These are phyloP conservation scores for Neoaliturus tenellus DNA, from an alignment of 2,888 invertebrate genomes.

Conservation along the genomic window DNA sequence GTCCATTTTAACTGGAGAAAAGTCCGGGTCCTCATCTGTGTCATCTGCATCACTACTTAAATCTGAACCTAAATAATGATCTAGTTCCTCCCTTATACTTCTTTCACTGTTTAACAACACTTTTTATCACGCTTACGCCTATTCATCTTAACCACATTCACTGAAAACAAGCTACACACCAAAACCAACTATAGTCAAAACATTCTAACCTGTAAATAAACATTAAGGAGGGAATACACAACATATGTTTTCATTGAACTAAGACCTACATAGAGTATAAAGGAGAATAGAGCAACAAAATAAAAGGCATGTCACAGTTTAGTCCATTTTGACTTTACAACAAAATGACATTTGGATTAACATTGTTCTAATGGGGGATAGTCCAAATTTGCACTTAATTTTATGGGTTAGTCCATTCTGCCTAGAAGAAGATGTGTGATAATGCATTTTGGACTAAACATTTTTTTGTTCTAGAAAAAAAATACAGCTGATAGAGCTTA, in stretches of 20 bases:
- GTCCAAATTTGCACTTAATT: conserved; percentile 49
- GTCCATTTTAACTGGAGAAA: conserved; percentile 27
- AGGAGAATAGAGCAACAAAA: conserved; percentile 33
- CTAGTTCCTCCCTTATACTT: conserved; percentile 24
- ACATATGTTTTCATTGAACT: conserved; percentile 33
- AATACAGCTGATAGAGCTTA: background rate
- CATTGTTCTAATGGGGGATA: conserved; percentile 7
- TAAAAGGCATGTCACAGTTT: conserved; percentile 37
- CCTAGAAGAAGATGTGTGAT: conserved; percentile 13
- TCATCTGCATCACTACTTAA: conserved; percentile 35
- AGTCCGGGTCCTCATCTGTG: conserved; percentile 29
- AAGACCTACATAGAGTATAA: conserved; percentile 35
- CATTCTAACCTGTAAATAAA: conserved; percentile 35
- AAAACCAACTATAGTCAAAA: background rate
- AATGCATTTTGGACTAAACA: too few species aligned
- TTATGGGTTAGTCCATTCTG: conserved; percentile 46
- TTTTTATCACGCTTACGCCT: background rate
- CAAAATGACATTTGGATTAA: too few species aligned
- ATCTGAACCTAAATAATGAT: conserved; percentile 21
- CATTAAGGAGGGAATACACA: conserved; percentile 35
- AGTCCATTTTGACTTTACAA: background rate
- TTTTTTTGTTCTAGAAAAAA: too few species aligned
- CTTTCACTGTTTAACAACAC: too few species aligned
- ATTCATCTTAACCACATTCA: conserved; percentile 10
- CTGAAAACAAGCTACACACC: background rate